Evolutionary conservation across 2,797 vertebrate genomes (phyloP), one percentile per base, ranked within the genome.

Genomic region (Malurus leucopterus): DNA sequence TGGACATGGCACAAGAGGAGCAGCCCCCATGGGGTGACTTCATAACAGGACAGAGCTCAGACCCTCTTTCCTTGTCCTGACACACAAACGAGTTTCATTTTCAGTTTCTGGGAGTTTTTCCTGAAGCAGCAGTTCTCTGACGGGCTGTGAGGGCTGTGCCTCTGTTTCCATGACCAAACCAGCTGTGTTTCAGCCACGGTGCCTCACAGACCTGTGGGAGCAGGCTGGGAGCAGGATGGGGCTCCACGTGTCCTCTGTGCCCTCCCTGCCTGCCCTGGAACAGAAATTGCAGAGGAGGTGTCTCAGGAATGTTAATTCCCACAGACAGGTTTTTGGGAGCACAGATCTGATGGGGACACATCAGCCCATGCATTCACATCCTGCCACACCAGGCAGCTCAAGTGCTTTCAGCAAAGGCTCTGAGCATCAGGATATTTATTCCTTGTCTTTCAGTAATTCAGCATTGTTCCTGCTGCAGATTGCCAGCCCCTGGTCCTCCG

Each of bases 321-420:
- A 4, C 0, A 0, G 38, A 15, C 0, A 0, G 18, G 6, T 51
- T 59, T 3, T 5, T 32, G 53, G 64, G 58, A 85, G 30, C 50
- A 38, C 21, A 2, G 4, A 8, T 30, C 43, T 38, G n/a, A 21
- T 14, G 20, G 23, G 36, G 44, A 51, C 32, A 61, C 21, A 5
- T 26, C 30, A 24, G 34, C 44, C 59, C 21, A 4, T 3, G 5
- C 13, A 19, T 16, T 32, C 30, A 9, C 21, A 16, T 12, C 38
- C 46, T 53, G 46, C 84, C 53, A 46, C 8, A 49, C n/a, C 69
- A 62, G 49, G n/a, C 34, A 76, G 68, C 29, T 29, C 69, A 4
- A 4, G 8, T 8, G 46, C 49, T 84, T 72, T 51, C 47, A 79
- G 6, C 2, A 11, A 79, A 63, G n/a, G n/a, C 46, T 79, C 26